Evolutionary conservation across 2,888 invertebrate genomes (phyloP).

Genomic region (Catotricha subobsoleta): DNA sequence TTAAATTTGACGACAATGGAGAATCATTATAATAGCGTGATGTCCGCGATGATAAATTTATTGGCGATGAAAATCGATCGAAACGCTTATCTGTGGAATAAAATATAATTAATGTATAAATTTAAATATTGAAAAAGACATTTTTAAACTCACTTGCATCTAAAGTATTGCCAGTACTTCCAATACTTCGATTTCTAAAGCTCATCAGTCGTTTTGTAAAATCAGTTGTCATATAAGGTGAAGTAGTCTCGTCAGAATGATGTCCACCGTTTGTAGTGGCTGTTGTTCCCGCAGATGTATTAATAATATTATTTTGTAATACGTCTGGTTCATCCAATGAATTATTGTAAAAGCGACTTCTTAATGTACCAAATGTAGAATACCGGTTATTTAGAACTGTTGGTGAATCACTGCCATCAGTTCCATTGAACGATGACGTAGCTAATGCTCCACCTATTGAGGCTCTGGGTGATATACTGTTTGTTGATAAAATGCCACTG

Average conservation of each 20-base stretch:
- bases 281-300: neutral
- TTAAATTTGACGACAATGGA: slow-evolving; percentile 11
- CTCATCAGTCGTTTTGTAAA: slow-evolving; percentile 38
- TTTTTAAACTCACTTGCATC: slow-evolving; percentile 1
- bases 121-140: neutral
- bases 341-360: neutral
- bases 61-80: neutral
- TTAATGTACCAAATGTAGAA: too few relatives aligned
- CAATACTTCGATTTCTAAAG: slow-evolving; percentile 11
- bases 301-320: neutral
- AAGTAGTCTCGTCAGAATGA: neutral
- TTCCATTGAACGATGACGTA: neutral
- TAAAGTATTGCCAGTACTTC: neutral
- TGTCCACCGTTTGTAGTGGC: neutral
- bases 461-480: neutral
- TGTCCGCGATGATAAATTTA: neutral
- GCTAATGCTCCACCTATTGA: too few relatives aligned
- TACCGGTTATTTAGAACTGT: neutral
- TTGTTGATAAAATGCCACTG: neutral
- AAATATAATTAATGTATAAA: too few relatives aligned
- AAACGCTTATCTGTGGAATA: neutral
- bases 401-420: neutral
- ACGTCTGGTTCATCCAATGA: too few relatives aligned
- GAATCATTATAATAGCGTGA: slow-evolving; percentile 24
- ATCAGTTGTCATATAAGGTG: slow-evolving; percentile 30